These are phyloP conservation scores for Hemistola chrysoprasaria DNA, from an alignment of 2,888 invertebrate genomes.

Conservation along the genomic window DNA sequence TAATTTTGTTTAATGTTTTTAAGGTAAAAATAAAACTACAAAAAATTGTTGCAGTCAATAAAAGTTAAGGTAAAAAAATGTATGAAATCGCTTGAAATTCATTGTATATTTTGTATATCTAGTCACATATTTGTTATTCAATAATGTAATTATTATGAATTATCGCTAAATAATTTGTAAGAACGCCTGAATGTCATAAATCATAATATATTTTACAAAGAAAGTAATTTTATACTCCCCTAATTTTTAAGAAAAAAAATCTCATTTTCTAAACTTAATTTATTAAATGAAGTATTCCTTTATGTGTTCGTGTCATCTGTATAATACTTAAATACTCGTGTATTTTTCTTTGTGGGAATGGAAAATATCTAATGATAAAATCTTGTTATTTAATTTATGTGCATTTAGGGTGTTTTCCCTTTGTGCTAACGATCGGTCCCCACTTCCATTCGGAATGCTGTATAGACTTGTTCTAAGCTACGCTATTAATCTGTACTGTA, in stretches of 20 bases:
- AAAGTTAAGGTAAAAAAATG: neutral
- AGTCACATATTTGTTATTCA: conserved; percentile 23
- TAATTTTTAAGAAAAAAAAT: conserved; percentile 35
- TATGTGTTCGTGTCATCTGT: conserved; percentile 39
- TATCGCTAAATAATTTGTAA: conserved; percentile 21
- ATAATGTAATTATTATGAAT: conserved; percentile 26
- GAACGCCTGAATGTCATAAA: conserved; percentile 26
- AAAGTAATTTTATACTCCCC: conserved; percentile 63
- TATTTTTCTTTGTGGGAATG: neutral
- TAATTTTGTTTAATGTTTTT: too few relatives aligned
- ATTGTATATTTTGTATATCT: conserved; percentile 32
- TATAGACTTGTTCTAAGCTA: conserved; percentile 48
- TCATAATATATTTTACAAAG: conserved; percentile 40
- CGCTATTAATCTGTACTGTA: conserved; percentile 53
- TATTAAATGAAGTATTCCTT: conserved; percentile 3
- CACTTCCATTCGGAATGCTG: conserved; percentile 11
- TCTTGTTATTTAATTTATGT: too few relatives aligned
- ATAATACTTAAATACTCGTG: conserved; percentile 38
- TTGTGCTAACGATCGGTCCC: too few relatives aligned
- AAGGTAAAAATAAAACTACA: neutral
- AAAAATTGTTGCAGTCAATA: conserved; percentile 1
- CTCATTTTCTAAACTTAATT: conserved; percentile 23
- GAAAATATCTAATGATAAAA: neutral
- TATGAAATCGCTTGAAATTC: conserved; percentile 15
- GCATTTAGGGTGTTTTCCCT: too few relatives aligned